Percentiles rank a stretch among this genome's conserved stretches.
phyloP scores from a whole-genome alignment of 1,140 invertebrate species.

The Zaprionus tsacasi region DNA sequence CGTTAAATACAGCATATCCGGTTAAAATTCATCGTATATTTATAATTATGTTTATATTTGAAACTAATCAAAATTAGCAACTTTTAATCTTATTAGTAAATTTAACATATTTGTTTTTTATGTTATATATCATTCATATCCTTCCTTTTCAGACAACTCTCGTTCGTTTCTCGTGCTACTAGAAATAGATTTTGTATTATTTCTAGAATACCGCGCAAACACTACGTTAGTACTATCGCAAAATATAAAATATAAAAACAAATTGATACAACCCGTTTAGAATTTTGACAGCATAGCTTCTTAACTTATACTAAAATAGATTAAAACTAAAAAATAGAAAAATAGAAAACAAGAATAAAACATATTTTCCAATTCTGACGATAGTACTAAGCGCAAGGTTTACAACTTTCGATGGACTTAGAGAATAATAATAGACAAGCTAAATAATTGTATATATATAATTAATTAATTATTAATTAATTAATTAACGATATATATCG shows the following conservation, averaged over 20 bases:
- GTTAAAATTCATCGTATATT: constrained; percentile 6
- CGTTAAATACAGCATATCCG: too few species aligned
- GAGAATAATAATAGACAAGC: neutral
- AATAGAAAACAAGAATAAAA: neutral
- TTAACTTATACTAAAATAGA: neutral
- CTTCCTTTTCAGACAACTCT: neutral
- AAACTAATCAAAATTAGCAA: neutral
- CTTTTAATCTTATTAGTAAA: neutral
- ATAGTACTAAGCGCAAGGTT: neutral
- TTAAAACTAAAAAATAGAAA: neutral
- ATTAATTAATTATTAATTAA: too few species aligned
- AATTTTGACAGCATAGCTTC: neutral
- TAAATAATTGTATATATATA: neutral
- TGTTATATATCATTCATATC: neutral
- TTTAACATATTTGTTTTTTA: neutral
- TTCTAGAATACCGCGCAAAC: neutral
- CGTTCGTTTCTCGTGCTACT: neutral
- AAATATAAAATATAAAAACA: neutral
- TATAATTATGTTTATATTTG: neutral
- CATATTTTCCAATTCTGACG: neutral
- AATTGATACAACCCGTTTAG: neutral
- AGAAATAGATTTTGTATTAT: neutral
- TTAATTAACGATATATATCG: neutral
- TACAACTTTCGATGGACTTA: neutral
- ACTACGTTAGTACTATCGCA: neutral